A percentile compares a stretch with the other conserved stretches of the same genome.
These are phyloP conservation scores for Leptosomus discolor DNA, from an alignment of 2,113 vertebrate species.

Conservation along the genomic window DNA sequence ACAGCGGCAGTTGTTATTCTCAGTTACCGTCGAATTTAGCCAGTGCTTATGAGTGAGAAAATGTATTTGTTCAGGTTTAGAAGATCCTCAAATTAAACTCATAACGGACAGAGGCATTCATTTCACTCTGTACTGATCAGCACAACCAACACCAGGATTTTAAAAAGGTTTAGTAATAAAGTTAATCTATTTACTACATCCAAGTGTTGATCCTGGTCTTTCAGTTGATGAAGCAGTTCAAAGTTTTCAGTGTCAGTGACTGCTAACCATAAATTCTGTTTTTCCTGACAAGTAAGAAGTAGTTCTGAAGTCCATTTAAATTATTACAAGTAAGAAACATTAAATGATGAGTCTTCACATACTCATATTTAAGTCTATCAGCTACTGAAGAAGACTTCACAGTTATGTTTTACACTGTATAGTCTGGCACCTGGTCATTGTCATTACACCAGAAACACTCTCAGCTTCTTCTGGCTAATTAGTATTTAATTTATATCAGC, in stretches of 20 bases:
- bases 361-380: neutral
- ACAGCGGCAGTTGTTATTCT: neutral
- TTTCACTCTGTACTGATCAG: neutral
- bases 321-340: neutral
- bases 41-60: neutral
- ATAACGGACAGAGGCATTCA: neutral
- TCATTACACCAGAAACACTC: neutral
- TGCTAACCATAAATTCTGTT: neutral
- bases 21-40: neutral
- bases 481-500: neutral
- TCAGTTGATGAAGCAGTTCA: neutral
- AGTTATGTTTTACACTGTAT: neutral
- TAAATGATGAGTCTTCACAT: neutral
- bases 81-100: neutral
- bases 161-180: neutral
- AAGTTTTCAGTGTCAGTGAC: neutral
- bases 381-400: neutral
- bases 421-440: neutral
- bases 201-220: neutral
- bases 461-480: neutral
- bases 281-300: neutral
- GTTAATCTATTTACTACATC: neutral
- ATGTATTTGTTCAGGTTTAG: neutral
- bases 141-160: neutral
- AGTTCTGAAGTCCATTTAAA: neutral